phyloP scores from a whole-genome alignment of 2,797 vertebrate genomes.

The Lacerta bilineata region DNA sequence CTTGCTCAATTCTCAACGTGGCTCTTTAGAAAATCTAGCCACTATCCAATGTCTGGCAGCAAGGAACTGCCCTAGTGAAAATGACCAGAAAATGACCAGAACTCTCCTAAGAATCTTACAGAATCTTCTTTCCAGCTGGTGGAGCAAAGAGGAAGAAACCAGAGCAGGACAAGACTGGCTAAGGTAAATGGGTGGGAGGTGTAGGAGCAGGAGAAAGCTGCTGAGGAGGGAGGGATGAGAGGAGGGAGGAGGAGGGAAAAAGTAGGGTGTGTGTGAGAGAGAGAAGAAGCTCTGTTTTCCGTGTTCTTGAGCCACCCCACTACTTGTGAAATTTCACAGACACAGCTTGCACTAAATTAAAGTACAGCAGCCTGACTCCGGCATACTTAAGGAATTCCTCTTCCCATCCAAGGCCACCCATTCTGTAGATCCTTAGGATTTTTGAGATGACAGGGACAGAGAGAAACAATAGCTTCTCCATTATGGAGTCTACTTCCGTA shows the following conservation, averaged over 20 bases:
- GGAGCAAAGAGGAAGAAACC: not conserved
- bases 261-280: not conserved
- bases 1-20: not conserved
- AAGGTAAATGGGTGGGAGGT: no score
- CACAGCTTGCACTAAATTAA: not conserved
- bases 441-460: not conserved
- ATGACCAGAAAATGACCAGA: not conserved
- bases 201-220: not conserved
- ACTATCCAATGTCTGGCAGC: not conserved
- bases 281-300: not conserved
- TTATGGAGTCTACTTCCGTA: not conserved
- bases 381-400: not conserved
- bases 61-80: not conserved
- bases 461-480: not conserved
- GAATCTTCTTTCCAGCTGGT: no score
- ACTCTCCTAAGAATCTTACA: slow-evolving; percentile 2
- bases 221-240: not conserved
- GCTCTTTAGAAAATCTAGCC: not conserved
- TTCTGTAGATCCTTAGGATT: not conserved
- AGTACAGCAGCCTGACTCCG: not conserved
- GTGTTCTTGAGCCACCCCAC: not conserved
- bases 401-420: not conserved
- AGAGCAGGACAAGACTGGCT: not conserved
- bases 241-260: not conserved
- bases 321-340: not conserved